Evolutionary conservation across 1,140 invertebrate species (phyloP), one percentile per base, ranked within the genome.

Genomic region (Popillia japonica): DNA sequence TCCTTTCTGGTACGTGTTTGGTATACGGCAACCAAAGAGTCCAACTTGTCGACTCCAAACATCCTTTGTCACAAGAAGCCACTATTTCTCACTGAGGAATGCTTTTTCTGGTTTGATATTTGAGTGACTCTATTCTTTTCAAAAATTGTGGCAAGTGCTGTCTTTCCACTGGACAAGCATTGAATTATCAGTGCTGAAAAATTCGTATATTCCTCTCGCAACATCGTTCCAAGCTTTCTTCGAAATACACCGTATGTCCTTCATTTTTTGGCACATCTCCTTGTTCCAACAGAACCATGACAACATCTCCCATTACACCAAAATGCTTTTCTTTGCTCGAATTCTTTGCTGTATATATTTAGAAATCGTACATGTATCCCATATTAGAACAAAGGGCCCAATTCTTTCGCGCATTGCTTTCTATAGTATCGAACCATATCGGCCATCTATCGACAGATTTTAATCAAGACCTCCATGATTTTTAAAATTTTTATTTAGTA

Each of bases 1-100:
- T n/a, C n/a, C n/a, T n/a, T n/a, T n/a, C n/a, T n/a, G n/a, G n/a
- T n/a, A n/a, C 40, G 11, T 44, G 78, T 44, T 72, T 78, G 64
- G 76, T 83, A 81, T 17, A 79, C 72, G 10, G 76, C 77, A 34
- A 83, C 79, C 42, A 82, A 78, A 42, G 27, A 44, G 68, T 83
- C 81, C 81, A 82, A 68, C 78, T 83, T 83, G 78, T 86, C 85
- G 64, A 85, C 83, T 72, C 82, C 83, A 61, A 84, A 84, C 85
- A 86, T 86, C 72, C 82, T 78, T 83, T 83, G 77, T 85, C 85
- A 80, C 84, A 85, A 78, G 78, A 82, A 55, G 79, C 75, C 79
- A 85, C 82, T 44, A 83, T 40, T 78, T 78, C 76, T 7, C n/a
- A n/a, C n/a, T 48, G 44, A 48, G 44, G 44, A 7, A 48, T 48